Evolutionary conservation across 2,113 vertebrate genomes (phyloP).

Genomic region (Brienomyrus longianalis): DNA sequence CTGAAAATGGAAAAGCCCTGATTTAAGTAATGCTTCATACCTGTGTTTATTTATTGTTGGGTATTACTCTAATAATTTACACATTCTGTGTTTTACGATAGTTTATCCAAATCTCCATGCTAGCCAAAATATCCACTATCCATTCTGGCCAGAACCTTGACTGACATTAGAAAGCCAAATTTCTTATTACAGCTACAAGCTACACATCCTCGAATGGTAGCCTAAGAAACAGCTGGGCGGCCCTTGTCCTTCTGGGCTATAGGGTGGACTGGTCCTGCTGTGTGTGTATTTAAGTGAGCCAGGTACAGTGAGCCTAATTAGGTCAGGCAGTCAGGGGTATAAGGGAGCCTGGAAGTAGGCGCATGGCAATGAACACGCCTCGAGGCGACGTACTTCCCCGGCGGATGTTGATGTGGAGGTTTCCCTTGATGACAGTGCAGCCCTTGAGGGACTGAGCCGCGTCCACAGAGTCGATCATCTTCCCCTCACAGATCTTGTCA

Average conservation of each 20-base stretch:
- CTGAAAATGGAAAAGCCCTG: background rate
- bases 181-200: background rate
- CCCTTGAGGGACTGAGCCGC: conserved; percentile 87
- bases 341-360: background rate
- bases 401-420: conserved; percentile 91
- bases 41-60: background rate
- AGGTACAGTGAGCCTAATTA: background rate
- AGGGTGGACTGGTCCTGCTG: background rate
- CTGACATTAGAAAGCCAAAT: background rate
- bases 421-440: conserved; percentile 88
- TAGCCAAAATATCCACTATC: background rate
- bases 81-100: background rate
- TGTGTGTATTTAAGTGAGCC: background rate
- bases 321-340: background rate
- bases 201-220: background rate
- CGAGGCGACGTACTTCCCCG: conserved; percentile 81
- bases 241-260: background rate
- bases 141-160: background rate
- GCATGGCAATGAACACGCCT: too few relatives aligned
- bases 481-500: conserved; percentile 77
- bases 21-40: background rate
- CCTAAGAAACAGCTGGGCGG: background rate
- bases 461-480: conserved; percentile 83
- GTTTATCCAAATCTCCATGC: background rate
- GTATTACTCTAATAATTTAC: background rate